Evolutionary conservation across 1,140 invertebrate genomes (phyloP), one percentile per base, ranked within the genome.

Genomic region (Antheraea mylitta): DNA sequence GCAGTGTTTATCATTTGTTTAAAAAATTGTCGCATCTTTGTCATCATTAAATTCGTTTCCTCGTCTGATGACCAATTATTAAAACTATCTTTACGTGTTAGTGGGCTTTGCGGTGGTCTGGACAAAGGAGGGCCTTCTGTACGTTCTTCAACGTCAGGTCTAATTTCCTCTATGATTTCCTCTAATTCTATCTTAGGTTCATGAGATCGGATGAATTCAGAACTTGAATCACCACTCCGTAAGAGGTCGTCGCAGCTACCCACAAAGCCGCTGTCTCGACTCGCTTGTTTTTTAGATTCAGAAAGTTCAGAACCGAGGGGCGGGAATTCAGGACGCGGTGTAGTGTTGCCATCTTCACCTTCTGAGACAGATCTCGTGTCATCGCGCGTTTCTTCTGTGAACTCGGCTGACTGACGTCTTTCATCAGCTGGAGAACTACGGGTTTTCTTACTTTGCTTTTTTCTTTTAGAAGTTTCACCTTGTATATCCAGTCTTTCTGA

Each of bases 21-120:
- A 86, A 98, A 98, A 84, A 98, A 97, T 74, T 97, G 96, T 5
- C 97, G 93, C 96, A 98, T 97, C 92, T 98, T 98, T 10, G 96
- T 97, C 97, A 98, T 98, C 97, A 98, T 98, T 9, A 98, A 87
- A 86, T 98, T 98, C 0, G 97, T 98, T 90, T 98, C 97, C 84
- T 98, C 97, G 81, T 98, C 97, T 0, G 97, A 98, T 59, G 96
- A 97, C 97, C 97, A 98, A 79, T 98, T 97, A 81, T 98, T 97
- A 87, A 98, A 98, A 81, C 96, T 97, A 84, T 98, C 97, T 86
- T 97, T 97, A 37, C 97, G 93, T 6, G 94, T 95, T 0, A 97
- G 82, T 10, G 93, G 93, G 30, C 93, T 94, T 18, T 91, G 87
- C 48, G 93, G 92, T 66, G 92, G 92, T 66, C 85, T 85, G 18